Conservation (phyloP, 2,797 vertebrate species). For the Strix occidentalis region DNA sequence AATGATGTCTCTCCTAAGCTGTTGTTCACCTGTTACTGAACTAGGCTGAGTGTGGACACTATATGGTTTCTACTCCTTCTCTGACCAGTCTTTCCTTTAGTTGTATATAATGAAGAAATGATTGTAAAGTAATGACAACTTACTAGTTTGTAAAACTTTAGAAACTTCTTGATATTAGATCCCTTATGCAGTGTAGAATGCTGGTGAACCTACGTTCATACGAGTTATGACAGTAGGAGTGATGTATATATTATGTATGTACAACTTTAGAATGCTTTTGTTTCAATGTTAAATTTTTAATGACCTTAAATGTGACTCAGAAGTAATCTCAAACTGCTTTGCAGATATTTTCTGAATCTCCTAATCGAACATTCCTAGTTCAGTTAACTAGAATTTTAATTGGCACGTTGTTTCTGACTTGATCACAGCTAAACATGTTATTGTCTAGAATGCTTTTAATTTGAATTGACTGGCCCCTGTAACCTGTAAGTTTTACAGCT, state of each 20-base stretch:
- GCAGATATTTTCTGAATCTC: background rate
- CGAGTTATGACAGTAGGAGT: background rate
- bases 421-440: background rate
- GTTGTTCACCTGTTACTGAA: background rate
- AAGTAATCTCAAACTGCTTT: background rate
- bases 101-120: background rate
- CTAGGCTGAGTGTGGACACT: background rate
- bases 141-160: background rate
- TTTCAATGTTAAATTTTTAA: background rate
- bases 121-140: background rate
- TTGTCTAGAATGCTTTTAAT: background rate
- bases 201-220: background rate
- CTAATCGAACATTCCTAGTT: background rate
- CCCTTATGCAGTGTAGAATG: background rate
- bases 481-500: background rate
- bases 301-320: background rate
- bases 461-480: background rate
- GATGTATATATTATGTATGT: accelerated
- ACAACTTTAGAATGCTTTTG: background rate
- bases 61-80: background rate
- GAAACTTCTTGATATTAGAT: background rate
- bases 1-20: background rate
- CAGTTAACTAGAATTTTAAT: background rate
- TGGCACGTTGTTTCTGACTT: background rate
- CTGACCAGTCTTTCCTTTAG: background rate